Base-by-base conservation (phyloP, 1,140 invertebrate species). In the Lucilia cuprina region DNA sequence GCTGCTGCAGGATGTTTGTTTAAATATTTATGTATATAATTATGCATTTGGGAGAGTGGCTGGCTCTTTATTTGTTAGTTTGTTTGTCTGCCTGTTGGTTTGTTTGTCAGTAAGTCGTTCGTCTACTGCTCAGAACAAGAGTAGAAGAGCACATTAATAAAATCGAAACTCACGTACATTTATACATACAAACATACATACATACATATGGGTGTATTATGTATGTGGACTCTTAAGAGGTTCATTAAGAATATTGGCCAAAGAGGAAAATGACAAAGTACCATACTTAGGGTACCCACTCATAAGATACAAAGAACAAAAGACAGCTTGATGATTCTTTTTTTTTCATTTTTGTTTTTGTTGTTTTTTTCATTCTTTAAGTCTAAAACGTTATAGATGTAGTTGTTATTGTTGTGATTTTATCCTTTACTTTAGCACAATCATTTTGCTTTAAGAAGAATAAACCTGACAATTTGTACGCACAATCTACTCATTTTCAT, bases 181-280 rank as follows among this genome's bases (percentile, higher is more conserved):
- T 55, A 13, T 55, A 55, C 50, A 55, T 55, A 12, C 10, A 55
- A n/a, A n/a, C n/a, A 14, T 49, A 49, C 49, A 14, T 12, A 49
- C 49, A 1, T 12, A 49, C 49, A 49, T 49, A 49, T 14, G 49
- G 13, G 13, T 30, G 25, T 30, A 30, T 30, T 49, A 12, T 14
- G 49, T 49, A 49, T 49, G 49, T 49, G 13, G 9, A 49, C 17
- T 55, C 65, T 2, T 21, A 70, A 60, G n/a, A 60, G 55, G n/a
- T 60, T 60, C 65, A 70, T 70, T 70, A 21, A 19, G 65, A 70
- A 70, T 70, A 70, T 70, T 70, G 65, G 65, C 65, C 65, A 70
- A 70, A 70, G 65, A 70, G 65, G 65, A 70, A 70, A n/a, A 70
- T 70, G 65, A 70, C 65, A 70, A 70, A 70, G 65, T 70, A 19